Evolutionary conservation across 2,888 invertebrate species (phyloP).

Genomic region (Eristalis pertinax): DNA sequence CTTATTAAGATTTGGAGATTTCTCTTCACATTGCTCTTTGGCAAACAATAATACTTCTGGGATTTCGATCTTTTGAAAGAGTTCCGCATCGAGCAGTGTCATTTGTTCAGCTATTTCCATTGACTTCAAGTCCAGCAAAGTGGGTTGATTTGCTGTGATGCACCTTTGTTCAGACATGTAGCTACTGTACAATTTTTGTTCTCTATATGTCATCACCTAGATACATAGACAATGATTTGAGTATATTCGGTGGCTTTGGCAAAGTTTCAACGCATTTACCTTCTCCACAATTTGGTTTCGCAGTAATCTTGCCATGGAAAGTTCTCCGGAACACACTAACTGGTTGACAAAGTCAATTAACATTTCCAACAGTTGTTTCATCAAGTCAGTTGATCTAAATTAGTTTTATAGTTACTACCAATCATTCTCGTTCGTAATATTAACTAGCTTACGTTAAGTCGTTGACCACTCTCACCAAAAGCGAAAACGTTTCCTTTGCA

Average conservation of each 20-base stretch:
- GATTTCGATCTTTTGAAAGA: conserved; percentile 98
- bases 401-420: not conserved
- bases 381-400: conserved; percentile 91
- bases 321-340: conserved; percentile 94
- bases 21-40: conserved; percentile 97
- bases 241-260: not conserved
- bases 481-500: conserved; percentile 93
- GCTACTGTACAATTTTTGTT: conserved; percentile 76
- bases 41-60: conserved; percentile 99
- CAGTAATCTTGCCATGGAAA: conserved; percentile 94
- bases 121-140: conserved; percentile 95
- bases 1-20: conserved; percentile 96
- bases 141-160: conserved; percentile 84
- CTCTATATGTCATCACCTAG: conserved; percentile 78
- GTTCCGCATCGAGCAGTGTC: conserved; percentile 96
- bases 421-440: not conserved
- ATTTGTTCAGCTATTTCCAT: conserved; percentile 98
- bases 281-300: conserved; percentile 95
- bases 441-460: conserved; percentile 93
- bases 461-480: conserved; percentile 96
- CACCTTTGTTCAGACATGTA: conserved; percentile 81
- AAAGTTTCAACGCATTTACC: conserved; percentile 79
- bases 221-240: not conserved
- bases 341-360: conserved; percentile 97
- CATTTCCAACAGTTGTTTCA: conserved; percentile 89